A percentile compares a stretch with the other conserved stretches of the same genome.
phyloP scores from a whole-genome alignment of 2,888 invertebrate genomes.

The Anticlea derivata region DNA sequence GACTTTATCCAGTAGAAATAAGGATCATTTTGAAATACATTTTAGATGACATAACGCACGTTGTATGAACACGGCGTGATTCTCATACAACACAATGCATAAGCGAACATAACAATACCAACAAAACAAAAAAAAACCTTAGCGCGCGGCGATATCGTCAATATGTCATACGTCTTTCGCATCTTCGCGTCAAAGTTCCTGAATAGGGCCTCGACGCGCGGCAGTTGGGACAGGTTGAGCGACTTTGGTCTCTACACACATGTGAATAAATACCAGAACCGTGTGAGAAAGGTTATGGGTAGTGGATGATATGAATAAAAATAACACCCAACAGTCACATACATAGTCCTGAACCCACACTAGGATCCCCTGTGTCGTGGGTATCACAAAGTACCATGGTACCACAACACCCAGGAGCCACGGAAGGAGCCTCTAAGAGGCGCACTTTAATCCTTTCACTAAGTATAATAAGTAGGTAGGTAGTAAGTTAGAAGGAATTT shows the following conservation, averaged over 20 bases:
- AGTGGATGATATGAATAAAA: not conserved
- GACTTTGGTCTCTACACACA: conserved; percentile 24
- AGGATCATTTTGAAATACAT: too few species aligned
- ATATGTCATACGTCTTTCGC: conserved; percentile 70
- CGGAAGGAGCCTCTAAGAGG: too few species aligned
- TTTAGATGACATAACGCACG: too few species aligned
- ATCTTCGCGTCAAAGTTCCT: conserved; percentile 71
- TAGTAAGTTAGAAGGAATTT: too few species aligned
- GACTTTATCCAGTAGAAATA: too few species aligned
- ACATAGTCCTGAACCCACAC: too few species aligned
- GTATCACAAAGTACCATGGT: too few species aligned
- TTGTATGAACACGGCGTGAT: too few species aligned
- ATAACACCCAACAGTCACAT: conserved; percentile 21
- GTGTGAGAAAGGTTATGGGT: not conserved
- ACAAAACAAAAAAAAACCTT: conserved; percentile 61
- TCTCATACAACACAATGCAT: conserved; percentile 9
- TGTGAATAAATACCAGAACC: conserved; percentile 18
- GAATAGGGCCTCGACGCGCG: conserved; percentile 73
- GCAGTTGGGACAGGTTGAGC: conserved; percentile 68
- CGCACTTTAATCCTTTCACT: too few species aligned
- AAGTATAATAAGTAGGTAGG: too few species aligned
- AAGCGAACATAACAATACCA: conserved; percentile 26
- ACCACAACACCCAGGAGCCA: too few species aligned
- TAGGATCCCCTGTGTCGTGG: too few species aligned
- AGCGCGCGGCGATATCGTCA: conserved; percentile 71